These are phyloP conservation scores for Drosophila repleta DNA, from an alignment of 1,140 invertebrate genomes.

Conservation along the genomic window DNA sequence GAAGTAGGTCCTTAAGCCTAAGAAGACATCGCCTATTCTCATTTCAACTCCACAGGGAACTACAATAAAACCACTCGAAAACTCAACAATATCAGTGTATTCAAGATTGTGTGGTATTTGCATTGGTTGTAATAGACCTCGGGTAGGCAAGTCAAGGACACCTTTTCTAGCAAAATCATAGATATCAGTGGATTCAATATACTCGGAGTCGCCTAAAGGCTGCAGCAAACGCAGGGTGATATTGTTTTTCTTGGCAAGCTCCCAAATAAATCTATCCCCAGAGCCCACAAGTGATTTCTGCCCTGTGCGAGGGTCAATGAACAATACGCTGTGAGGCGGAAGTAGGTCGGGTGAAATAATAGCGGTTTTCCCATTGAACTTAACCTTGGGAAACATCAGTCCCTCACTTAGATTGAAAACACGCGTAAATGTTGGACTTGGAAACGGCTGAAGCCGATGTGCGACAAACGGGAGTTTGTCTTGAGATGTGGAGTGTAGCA, in stretches of 20 bases:
- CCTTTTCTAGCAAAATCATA: neutral
- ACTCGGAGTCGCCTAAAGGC: neutral
- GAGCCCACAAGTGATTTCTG: neutral
- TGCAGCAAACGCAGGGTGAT: neutral
- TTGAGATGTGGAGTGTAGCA: constrained; percentile 10
- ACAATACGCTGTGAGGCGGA: neutral
- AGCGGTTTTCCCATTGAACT: constrained; percentile 11
- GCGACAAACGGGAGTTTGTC: neutral
- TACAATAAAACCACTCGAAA: constrained; percentile 9
- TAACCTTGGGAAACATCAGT: neutral
- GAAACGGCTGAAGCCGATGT: constrained; percentile 29
- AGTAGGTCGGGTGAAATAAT: neutral
- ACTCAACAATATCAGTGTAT: neutral
- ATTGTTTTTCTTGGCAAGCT: constrained; percentile 9
- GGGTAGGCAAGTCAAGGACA: constrained; percentile 6
- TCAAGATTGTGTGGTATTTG: neutral
- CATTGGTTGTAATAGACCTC: neutral
- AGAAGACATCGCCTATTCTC: constrained; percentile 1
- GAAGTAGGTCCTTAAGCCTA: neutral
- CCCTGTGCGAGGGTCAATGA: neutral
- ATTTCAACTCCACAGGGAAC: constrained; percentile 26
- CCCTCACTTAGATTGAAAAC: neutral
- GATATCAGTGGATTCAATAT: neutral
- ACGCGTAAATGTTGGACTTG: neutral
- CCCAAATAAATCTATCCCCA: neutral